These are phyloP conservation scores for Poecilia gillii DNA, from an alignment of 2,797 vertebrate genomes.

Conservation along the genomic window DNA sequence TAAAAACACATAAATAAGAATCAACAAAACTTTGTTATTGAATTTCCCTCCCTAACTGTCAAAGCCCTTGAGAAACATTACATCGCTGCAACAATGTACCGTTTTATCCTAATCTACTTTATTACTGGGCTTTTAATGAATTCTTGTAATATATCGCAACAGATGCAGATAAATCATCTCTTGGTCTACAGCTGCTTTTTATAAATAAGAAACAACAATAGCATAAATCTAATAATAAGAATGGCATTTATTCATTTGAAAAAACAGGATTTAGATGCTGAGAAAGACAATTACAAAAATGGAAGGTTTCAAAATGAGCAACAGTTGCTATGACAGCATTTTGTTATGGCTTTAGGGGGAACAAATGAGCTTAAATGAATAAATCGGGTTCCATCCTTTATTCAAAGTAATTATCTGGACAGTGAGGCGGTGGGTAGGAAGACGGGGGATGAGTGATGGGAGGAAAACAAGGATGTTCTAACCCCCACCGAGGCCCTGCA, in stretches of 20 bases:
- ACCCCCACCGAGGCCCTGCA: conserved; percentile 66
- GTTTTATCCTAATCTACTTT: not conserved
- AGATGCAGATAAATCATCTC: conserved; percentile 3
- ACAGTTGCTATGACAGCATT: conserved; percentile 1
- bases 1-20: not conserved
- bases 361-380: conserved; percentile 21
- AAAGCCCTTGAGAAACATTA: not conserved
- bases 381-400: conserved; percentile 23
- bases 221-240: conserved; percentile 21
- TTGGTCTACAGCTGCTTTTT: conserved; percentile 2
- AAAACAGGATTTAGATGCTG: conserved; percentile 22
- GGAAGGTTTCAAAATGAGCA: not conserved
- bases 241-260: conserved; percentile 3
- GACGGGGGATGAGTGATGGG: conserved; percentile 64
- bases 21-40: not conserved
- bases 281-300: conserved; percentile 22
- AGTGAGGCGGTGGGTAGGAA: conserved; percentile 31
- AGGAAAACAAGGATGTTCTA: conserved; percentile 69
- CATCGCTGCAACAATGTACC: conserved; percentile 3
- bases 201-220: not conserved
- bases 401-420: conserved; percentile 52
- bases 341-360: conserved; percentile 5
- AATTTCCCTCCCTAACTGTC: conserved; percentile 5
- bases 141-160: conserved; percentile 2
- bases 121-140: not conserved